Base-by-base conservation (phyloP, 1,140 invertebrate genomes). In the Drosophila persimilis region DNA sequence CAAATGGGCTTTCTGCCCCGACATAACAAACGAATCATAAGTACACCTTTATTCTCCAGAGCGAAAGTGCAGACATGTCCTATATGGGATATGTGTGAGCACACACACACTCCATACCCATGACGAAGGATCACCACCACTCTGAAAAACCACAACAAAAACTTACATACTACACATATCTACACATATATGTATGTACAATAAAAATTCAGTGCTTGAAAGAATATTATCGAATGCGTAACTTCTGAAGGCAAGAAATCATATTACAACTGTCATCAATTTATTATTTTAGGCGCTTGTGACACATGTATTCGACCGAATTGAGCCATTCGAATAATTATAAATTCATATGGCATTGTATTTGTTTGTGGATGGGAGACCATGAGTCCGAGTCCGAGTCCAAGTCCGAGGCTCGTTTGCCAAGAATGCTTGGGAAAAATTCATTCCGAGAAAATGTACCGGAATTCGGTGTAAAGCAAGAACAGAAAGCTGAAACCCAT, bases 391-490 rank as follows among this genome's bases (percentile, higher is more conserved):
- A 26, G 24, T 24, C 24, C 3, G 3, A 24, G 24, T 60, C 66
- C 47, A 43, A 35, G 50, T 39, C 39, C 26, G n/a, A 47, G 52
- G 53, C 62, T 79, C 54, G 63, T 67, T 48, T 58, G 50, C 61
- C 63, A 72, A 77, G 84, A 76, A 69, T 75, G 78, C 85, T 79
- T 89, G 86, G 86, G 86, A 89, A 89, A 89, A 89, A 79, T 73
- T 77, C 74, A 66, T 89, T 89, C 86, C 85, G 77, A 84, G 86
- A 89, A 89, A 89, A 89, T 85, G 78, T 85, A 85, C 86, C 86
- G 86, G 86, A 89, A 89, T 89, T 89, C 74, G 76, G 72, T 85
- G 85, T 74, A 85, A 81, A 83, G 76, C 78, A 81, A 39, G 35
- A 39, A 57, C 66, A 77, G 58, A 51, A 72, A 69, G 56, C 62